These are phyloP conservation scores for Planococcus citri DNA, from an alignment of 1,140 invertebrate genomes.

Conservation along the genomic window DNA sequence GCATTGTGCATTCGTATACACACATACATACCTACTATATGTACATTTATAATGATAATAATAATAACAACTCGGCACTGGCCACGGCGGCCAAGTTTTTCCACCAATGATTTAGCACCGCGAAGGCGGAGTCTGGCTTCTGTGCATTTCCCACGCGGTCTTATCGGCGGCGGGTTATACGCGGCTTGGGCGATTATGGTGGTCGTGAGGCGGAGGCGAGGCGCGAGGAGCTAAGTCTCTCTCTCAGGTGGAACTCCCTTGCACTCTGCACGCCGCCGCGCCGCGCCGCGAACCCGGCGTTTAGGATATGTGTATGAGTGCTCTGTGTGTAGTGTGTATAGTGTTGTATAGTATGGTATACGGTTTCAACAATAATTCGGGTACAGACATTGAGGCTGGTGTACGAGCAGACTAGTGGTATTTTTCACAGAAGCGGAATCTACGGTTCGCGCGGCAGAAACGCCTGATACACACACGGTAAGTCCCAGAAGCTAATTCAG, in stretches of 20 bases:
- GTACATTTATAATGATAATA: no score
- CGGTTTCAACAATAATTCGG: neutral
- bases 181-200: neutral
- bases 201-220: neutral
- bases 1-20: no score
- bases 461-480: slow-evolving; percentile 15
- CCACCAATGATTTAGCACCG: slow-evolving; percentile 6
- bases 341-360: neutral
- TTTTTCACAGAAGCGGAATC: slow-evolving; percentile 15
- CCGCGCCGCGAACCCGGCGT: neutral
- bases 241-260: slow-evolving; percentile 6
- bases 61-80: no score
- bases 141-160: slow-evolving; percentile 12
- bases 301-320: neutral
- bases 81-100: no score
- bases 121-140: slow-evolving; percentile 12
- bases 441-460: no score
- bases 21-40: no score
- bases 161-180: neutral
- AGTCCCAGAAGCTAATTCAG: slow-evolving; percentile 20
- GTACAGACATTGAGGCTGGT: slow-evolving; percentile 12
- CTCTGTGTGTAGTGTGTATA: neutral
- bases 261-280: no score
- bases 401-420: no score
- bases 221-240: neutral